A percentile compares a stretch with the other conserved stretches of the same genome.
Evolutionary conservation across 2,888 invertebrate genomes (phyloP).

Genomic region (Dorcus parallelipipedus): DNA sequence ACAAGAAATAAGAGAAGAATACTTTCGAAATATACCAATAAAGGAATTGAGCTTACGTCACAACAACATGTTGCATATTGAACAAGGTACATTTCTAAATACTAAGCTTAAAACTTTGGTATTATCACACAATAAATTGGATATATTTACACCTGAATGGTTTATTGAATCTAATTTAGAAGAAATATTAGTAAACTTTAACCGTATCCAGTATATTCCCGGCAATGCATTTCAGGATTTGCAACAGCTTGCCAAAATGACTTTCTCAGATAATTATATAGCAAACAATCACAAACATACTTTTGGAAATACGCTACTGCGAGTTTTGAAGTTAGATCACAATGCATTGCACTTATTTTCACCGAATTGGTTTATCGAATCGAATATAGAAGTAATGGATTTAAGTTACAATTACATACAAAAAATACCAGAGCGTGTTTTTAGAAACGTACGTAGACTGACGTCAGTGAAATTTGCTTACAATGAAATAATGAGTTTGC

Average conservation of each 20-base stretch:
- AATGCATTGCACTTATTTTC: too few relatives aligned
- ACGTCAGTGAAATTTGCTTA: slow-evolving; percentile 3
- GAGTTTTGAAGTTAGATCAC: too few relatives aligned
- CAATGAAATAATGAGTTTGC: slow-evolving; percentile 7
- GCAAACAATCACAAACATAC: too few relatives aligned
- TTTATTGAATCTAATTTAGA: not conserved
- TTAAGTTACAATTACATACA: slow-evolving; percentile 4
- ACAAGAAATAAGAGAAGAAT: not conserved
- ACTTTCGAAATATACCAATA: not conserved
- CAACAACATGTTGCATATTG: not conserved
- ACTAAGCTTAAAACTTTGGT: not conserved
- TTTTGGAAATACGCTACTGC: too few relatives aligned
- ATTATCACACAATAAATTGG: not conserved
- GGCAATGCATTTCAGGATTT: not conserved
- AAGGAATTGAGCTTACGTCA: not conserved
- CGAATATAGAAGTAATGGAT: not conserved
- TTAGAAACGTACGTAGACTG: slow-evolving; percentile 1
- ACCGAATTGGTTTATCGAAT: too few relatives aligned
- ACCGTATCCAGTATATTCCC: not conserved
- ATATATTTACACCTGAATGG: not conserved
- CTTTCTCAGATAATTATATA: not conserved
- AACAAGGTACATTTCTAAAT: not conserved
- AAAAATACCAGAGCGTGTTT: slow-evolving; percentile 1
- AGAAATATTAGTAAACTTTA: not conserved
- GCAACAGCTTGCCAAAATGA: not conserved